Evolutionary conservation across 1,140 invertebrate genomes (phyloP), one percentile per base, ranked within the genome.

Genomic region (Grapholita molesta): DNA sequence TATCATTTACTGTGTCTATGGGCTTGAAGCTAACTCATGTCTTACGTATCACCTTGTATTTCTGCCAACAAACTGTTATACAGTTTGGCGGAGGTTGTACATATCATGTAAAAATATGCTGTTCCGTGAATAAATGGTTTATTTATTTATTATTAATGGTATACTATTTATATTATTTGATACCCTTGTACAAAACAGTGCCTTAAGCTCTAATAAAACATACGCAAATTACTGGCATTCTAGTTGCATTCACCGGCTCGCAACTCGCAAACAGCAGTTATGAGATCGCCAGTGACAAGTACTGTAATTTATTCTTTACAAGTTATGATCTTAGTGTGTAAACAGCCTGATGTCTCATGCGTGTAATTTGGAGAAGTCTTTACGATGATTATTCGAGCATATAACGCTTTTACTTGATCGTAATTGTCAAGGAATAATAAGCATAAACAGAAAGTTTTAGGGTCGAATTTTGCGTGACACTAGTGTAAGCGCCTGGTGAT

Each of bases 321-420:
- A 74, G 67, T 74, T 77, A 80, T 81, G 80, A 80, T 42, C 69
- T 30, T 74, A 70, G 78, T 78, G 78, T 78, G 81, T 80, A 83
- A 84, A 83, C 66, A 75, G 70, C 69, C 76, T 66, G 70, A 61
- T 69, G 72, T 72, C 69, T 76, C 73, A 76, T 78, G 79, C 83
- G 74, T 87, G 79, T 80, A 85, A 85, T 86, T 83, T 76, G 52
- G 72, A 72, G 21, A 64, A 66, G 74, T 74, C 73, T 71, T 74
- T 70, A 65, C 53, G 68, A 70, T 66, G 76, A 73, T 81, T 78
- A 80, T 78, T 83, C 73, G 77, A 77, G 79, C 80, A 70, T 82
- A n/a, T n/a, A 61, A 21, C 21, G 24, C 28, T 61, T 61, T 61
- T 32, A 61, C 53, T 57, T 57, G 9, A 24, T 57, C 35, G 53